A percentile compares a stretch with the other conserved stretches of the same genome.
Evolutionary conservation across 2,113 vertebrate genomes (phyloP).

Genomic region (Ageneiosus marmoratus): DNA sequence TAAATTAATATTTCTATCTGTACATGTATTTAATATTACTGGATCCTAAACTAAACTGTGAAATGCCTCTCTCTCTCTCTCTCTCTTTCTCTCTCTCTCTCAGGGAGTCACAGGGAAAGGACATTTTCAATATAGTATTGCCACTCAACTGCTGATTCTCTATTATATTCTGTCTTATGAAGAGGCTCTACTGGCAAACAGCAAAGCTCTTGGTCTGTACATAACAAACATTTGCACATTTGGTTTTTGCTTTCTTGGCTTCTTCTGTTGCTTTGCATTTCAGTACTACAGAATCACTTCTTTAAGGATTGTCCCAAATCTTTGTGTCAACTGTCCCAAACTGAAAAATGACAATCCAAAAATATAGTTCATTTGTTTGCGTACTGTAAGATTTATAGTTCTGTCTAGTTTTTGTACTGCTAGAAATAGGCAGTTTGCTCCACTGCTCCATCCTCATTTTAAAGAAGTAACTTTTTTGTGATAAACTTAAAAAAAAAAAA

Average conservation of each 20-base stretch:
- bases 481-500: not conserved
- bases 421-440: not conserved
- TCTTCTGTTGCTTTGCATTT: not conserved
- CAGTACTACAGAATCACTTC: not conserved
- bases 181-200: conserved; percentile 91
- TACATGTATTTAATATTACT: not conserved
- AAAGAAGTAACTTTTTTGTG: not conserved
- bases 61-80: conserved; percentile 34
- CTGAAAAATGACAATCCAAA: not conserved
- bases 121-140: conserved; percentile 84
- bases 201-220: conserved; percentile 87
- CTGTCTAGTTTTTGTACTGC: not conserved
- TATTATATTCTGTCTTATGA: conserved; percentile 96
- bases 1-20: not conserved
- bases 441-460: not conserved
- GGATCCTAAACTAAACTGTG: not conserved
- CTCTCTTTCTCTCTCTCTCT: conserved; percentile 15
- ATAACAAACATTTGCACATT: not conserved
- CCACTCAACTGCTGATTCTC: conserved; percentile 90
- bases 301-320: not conserved
- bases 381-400: not conserved
- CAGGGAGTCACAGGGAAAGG: conserved; percentile 78
- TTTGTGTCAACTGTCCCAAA: not conserved
- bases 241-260: no score
- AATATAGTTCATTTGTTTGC: no score